Base-by-base conservation (phyloP, 2,888 invertebrate species). In the Euspilapteryx auroguttella region DNA sequence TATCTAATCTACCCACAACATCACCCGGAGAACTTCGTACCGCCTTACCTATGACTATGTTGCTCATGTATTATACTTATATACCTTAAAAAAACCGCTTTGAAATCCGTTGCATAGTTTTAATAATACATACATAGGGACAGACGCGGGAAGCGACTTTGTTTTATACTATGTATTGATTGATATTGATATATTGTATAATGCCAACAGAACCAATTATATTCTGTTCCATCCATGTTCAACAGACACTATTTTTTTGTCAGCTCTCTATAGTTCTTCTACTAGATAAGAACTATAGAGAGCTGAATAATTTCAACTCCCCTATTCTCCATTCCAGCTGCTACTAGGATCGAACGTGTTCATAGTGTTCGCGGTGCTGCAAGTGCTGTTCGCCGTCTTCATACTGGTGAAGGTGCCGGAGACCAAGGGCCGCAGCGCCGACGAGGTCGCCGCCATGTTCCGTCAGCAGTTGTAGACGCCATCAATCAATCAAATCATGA, bases 361-460 rank as follows among this genome's bases (percentile, higher is more conserved):
- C 65, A 58, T 89, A 28, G 81, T 93, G 36, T 95, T 94, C 65
- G 86, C 87, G 0, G 69, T 75, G 0, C 69, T 92, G 0, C 84
- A 92, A 41, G 59, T 79, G 0, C 33, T 87, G 25, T 90, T 89
- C 57, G 79, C 85, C 25, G n/a, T 86, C 2, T 94, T 93, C 69
- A 88, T 92, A 14, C 86, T 78, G 52, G 83, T 83, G 50, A 90
- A 87, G 56, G 89, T 94, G 0, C 94, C 94, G 1, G 94, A 94
- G 58, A 94, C 94, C 1, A 94, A 89, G 56, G 88, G 89, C 55
- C 89, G 87, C 48, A 86, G 88, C 0, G 79, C 87, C 27, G 91
- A 92, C 49, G 92, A 93, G 54, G 90, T 93, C 27, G 85, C 87
- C 1, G 86, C 87, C 12, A 82, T 87, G 81, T 90, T 89, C 56